These are phyloP conservation scores for Hypolimnas misippus DNA, from an alignment of 2,888 invertebrate species.

Conservation along the genomic window DNA sequence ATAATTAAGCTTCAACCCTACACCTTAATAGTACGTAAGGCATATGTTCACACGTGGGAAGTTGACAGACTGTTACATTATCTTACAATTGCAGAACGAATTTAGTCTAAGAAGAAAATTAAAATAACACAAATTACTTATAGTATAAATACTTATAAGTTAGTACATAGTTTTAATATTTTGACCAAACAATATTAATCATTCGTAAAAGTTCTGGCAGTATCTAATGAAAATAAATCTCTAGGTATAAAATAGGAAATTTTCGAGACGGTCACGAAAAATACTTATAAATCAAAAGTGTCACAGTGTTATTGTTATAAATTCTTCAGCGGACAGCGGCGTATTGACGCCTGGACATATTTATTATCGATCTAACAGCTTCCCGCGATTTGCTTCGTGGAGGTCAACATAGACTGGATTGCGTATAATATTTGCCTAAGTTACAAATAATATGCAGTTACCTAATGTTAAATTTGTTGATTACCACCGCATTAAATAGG, in stretches of 20 bases:
- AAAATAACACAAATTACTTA: no score
- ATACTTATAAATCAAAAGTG: slow-evolving; percentile 30
- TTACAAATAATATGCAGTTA: not conserved
- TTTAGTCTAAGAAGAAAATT: no score
- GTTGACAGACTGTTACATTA: no score
- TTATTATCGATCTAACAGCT: not conserved
- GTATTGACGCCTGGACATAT: slow-evolving; percentile 13
- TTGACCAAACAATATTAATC: no score
- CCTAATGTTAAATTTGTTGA: no score
- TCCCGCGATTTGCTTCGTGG: not conserved
- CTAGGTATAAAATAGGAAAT: slow-evolving; percentile 2
- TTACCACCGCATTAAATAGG: no score
- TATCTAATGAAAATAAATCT: slow-evolving; percentile 5
- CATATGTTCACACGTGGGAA: no score
- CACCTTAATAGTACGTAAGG: no score
- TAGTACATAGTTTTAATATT: no score
- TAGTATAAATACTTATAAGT: no score
- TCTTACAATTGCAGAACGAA: not conserved
- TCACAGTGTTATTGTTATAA: slow-evolving; percentile 24
- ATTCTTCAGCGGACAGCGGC: slow-evolving; percentile 13
- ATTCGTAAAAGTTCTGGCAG: not conserved
- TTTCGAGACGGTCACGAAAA: slow-evolving; percentile 13
- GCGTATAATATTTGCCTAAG: not conserved
- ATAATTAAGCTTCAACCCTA: no score
- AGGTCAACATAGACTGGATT: not conserved